phyloP scores from a whole-genome alignment of 1,140 invertebrate species.

The Eubasilissa regina region DNA sequence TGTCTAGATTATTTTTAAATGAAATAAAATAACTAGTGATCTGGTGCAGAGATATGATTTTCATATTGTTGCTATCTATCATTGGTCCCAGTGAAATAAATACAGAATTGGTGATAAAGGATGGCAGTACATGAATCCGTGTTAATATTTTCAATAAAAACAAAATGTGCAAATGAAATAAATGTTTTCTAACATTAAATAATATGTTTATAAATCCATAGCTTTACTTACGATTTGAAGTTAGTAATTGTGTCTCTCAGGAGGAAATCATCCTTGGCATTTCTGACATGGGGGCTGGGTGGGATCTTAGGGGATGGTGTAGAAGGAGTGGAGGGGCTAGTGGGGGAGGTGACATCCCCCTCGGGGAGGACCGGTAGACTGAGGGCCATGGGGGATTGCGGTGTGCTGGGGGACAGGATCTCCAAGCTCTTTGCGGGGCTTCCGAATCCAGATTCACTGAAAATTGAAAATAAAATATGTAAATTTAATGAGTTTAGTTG shows the following conservation, averaged over 20 bases:
- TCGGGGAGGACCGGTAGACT: slow-evolving; percentile 48
- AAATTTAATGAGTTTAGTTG: not conserved
- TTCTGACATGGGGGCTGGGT: slow-evolving; percentile 64
- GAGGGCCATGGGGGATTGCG: slow-evolving; percentile 59
- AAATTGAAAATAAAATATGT: slow-evolving; percentile 27
- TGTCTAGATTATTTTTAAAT: no score
- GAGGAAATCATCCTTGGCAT: slow-evolving; percentile 64
- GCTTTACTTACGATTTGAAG: slow-evolving; percentile 69
- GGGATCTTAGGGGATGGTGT: slow-evolving; percentile 51
- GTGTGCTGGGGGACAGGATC: slow-evolving; percentile 65
- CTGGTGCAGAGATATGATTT: no score
- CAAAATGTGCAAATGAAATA: no score
- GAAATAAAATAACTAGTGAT: no score
- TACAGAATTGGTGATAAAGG: no score
- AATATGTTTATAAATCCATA: not conserved
- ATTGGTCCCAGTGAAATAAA: no score
- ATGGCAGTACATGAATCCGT: no score
- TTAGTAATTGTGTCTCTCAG: slow-evolving; percentile 67
- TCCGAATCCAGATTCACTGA: slow-evolving; percentile 69
- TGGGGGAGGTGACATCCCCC: slow-evolving; percentile 55
- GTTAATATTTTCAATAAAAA: no score
- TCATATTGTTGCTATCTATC: no score
- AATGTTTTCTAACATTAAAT: not conserved
- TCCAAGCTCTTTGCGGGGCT: slow-evolving; percentile 70
- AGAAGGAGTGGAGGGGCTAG: slow-evolving; percentile 63